Base-by-base conservation (phyloP, 2,113 vertebrate species). In the Enhydra lutris region DNA sequence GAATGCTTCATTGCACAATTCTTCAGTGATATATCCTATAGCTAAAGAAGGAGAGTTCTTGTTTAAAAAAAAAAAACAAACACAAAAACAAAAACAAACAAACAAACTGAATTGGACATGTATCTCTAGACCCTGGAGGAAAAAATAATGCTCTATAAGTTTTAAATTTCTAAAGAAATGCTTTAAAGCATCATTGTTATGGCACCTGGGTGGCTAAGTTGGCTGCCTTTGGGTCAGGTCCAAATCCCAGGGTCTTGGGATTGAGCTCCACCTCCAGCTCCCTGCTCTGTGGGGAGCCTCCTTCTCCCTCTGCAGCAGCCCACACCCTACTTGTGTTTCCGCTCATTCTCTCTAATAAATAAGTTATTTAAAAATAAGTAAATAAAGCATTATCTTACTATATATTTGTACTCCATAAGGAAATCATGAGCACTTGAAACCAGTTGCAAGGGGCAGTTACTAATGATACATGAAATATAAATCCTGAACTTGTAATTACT, bases 401-500 rank as follows among this genome's bases (percentile, higher is more conserved):
- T 4, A 87, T 65, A 55, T 82, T 94, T 90, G 89, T 42, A 94
- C 13, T 93, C 17, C 82, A 93, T 79, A 69, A 91, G 31, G 29
- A 90, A 96, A 65, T 82, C 52, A 78, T 61, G 18, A 47, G 6
- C 29, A 85, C 86, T 88, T 84, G 61, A 34, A 95, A 59, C 11
- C 14, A 74, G 63, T 55, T 84, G 7, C 29, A 89, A 78, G 79
- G 39, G 47, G 18, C 24, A 79, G 29, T 91, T 85, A 11, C 74
- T 97, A 96, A 97, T 97, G 82, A 95, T 24, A 93, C 81, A 94
- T 94, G 59, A 98, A 98, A 95, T 96, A 81, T 7, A 89, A 31
- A 89, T 89, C 39, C 36, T 73, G 57, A 73, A 89, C 88, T 94
- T 14, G 3, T 91, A 93, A 87, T 74, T 94, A 59, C 24, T 0